Evolutionary conservation across 1,140 invertebrate species (phyloP), one percentile per base, ranked within the genome.

Genomic region (Drosophila lini): DNA sequence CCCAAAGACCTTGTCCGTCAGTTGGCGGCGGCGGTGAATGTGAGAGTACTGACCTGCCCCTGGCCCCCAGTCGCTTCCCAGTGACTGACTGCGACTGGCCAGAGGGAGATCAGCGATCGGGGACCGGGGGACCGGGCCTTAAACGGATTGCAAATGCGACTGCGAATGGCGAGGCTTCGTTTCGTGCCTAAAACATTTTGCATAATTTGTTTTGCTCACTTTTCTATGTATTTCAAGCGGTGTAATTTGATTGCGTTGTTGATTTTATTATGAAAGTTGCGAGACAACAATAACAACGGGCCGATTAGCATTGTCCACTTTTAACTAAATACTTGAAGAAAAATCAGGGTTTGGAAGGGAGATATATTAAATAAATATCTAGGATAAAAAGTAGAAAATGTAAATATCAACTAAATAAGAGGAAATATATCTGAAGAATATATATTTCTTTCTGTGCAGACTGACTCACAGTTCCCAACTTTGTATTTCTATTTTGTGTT

Each of bases 181-280:
- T 48, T 48, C 48, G 48, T 78, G 75, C 64, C 64, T 71, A 78
- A 78, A 78, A 70, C 75, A 78, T 85, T 81, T 81, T 86, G 82
- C 82, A 81, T 86, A 86, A 77, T 86, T 81, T 68, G 62, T 56
- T 73, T 78, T 71, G 78, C 64, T 48, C 16, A 50, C 38, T 64
- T 79, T 81, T 56, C 60, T 50, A 57, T 62, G 32, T 78, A 71
- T 61, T 58, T 56, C 61, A 59, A 58, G 52, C 44, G 42, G 56
- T 57, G 80, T 47, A 78, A 79, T 84, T 84, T 80, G 68, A 81
- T 84, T 70, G 71, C 81, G 64, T 84, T 74, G 80, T 67, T 78
- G 78, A 84, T 74, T 85, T 78, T 70, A 80, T 81, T 86, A 86
- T 86, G 82, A 86, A 86, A 86, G 82, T 86, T 79, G 79, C 60